phyloP scores from a whole-genome alignment of 1,140 invertebrate species.

The Scylla paramamosain region DNA sequence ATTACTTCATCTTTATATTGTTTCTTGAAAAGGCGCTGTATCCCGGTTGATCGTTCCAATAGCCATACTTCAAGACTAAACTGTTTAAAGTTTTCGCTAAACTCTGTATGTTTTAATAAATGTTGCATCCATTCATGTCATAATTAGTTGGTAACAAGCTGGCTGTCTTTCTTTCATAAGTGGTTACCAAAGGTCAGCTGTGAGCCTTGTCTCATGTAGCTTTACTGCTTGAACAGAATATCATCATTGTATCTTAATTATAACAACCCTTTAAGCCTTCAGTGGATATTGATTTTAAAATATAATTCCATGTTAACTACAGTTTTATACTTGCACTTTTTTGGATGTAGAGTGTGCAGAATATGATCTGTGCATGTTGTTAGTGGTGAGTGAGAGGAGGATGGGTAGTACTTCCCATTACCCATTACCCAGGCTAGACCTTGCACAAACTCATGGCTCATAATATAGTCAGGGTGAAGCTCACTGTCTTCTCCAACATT shows the following conservation, averaged over 20 bases:
- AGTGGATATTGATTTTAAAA: neutral
- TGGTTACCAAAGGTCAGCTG: neutral
- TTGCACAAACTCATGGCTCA: neutral
- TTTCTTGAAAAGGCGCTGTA: neutral
- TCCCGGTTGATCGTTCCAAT: neutral
- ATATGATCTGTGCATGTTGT: neutral
- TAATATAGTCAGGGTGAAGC: neutral
- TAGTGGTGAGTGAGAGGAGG: neutral
- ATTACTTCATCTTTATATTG: neutral
- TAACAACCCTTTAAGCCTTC: neutral
- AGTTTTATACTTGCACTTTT: neutral
- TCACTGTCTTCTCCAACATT: neutral
- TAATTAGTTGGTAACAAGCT: neutral
- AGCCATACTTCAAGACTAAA: neutral
- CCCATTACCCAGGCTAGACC: neutral
- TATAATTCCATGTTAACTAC: neutral
- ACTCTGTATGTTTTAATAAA: neutral
- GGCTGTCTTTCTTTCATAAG: neutral
- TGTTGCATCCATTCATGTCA: slow-evolving; percentile 29
- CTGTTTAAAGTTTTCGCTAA: neutral
- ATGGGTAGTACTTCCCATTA: neutral
- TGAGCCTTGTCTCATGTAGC: too few species aligned
- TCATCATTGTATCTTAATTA: neutral
- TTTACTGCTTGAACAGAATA: neutral
- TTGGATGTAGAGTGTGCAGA: neutral